Evolutionary conservation across 64 coral and sea anemone species (phyloP).

Genomic region (Platygyra sinensis): DNA sequence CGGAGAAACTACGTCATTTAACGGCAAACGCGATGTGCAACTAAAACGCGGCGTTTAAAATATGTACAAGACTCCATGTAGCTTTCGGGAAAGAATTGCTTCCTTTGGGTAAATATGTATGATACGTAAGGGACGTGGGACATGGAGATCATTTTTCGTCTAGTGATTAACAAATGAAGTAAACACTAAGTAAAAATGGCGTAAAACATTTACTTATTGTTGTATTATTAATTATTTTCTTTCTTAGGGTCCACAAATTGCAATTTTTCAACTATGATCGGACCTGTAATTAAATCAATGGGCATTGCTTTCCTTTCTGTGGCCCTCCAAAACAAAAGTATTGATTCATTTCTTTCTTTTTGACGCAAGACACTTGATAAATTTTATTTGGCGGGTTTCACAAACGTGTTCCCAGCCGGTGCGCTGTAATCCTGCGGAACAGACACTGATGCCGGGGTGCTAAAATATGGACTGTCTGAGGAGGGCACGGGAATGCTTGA

Average conservation of each 20-base stretch:
- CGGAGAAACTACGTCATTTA: no score
- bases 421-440: slow-evolving; percentile 13
- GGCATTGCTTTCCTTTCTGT: background rate
- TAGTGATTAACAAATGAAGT: no score
- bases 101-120: no score
- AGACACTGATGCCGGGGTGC: slow-evolving; percentile 45
- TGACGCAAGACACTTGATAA: no score
- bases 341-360: background rate
- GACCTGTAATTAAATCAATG: background rate
- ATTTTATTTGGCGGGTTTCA: slow-evolving; percentile 32
- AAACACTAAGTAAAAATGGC: background rate
- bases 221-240: background rate
- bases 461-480: slow-evolving; percentile 53
- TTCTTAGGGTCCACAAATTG: background rate
- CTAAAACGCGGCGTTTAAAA: no score
- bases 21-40: no score
- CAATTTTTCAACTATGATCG: background rate
- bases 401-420: slow-evolving; percentile 12
- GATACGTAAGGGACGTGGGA: no score
- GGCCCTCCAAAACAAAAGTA: background rate
- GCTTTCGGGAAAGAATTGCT: no score
- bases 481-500: slow-evolving; percentile 85
- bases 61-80: no score
- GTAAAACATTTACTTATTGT: background rate
- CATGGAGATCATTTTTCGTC: no score